Conservation (phyloP, 2,888 invertebrate genomes). For the Amiota minor region DNA sequence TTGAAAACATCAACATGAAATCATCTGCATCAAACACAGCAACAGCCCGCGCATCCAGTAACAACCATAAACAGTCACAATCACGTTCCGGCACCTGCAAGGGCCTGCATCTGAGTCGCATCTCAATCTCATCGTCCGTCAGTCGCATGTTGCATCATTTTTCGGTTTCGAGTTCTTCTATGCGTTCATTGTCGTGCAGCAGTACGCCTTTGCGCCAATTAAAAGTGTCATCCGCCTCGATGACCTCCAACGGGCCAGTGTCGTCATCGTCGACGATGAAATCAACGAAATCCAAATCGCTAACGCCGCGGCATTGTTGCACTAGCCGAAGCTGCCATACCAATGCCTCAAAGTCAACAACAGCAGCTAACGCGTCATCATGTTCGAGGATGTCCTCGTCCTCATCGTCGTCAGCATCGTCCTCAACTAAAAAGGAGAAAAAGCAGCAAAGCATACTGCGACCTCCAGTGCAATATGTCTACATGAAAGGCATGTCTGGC, state of each 20-base stretch:
- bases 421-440: slow-evolving; percentile 59
- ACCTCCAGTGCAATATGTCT: slow-evolving; percentile 85
- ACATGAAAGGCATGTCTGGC: slow-evolving; percentile 86
- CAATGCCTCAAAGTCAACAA: slow-evolving; percentile 43
- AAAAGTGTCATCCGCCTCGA: slow-evolving; percentile 40
- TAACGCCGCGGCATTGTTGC: slow-evolving; percentile 40
- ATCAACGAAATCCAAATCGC: slow-evolving; percentile 29
- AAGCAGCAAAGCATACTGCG: slow-evolving; percentile 83
- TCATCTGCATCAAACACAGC: neutral
- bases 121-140: slow-evolving; percentile 77
- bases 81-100: slow-evolving; percentile 54
- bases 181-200: slow-evolving; percentile 79
- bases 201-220: slow-evolving; percentile 72
- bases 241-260: slow-evolving; percentile 25
- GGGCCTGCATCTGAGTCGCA: slow-evolving; percentile 70
- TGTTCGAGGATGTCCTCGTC: no score
- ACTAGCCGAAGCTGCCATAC: slow-evolving; percentile 44
- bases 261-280: slow-evolving; percentile 28
- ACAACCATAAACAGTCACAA: slow-evolving; percentile 32
- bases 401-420: neutral
- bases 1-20: slow-evolving; percentile 31
- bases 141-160: slow-evolving; percentile 82
- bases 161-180: slow-evolving; percentile 75
- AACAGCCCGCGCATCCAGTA: neutral
- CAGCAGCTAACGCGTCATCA: neutral